A percentile compares a stretch with the other conserved stretches of the same genome.
Conservation (phyloP, 2,888 invertebrate genomes). For the Pterostichus madidus region DNA sequence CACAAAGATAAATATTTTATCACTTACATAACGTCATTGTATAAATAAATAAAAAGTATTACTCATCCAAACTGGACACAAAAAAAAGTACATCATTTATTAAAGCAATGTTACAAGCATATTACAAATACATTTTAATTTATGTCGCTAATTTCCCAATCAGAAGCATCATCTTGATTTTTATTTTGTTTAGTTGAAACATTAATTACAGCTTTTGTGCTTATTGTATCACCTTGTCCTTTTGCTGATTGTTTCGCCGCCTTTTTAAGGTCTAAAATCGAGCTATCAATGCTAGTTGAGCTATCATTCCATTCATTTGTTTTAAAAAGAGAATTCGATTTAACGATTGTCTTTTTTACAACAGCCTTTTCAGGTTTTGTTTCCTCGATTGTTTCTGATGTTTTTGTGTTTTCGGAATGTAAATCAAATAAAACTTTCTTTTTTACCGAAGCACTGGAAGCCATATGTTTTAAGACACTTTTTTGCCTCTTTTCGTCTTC, state of each 20-base stretch:
- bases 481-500: conserved; percentile 59
- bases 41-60: no score
- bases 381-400: conserved; percentile 19
- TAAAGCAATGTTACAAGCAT: conserved; percentile 21
- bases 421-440: conserved; percentile 72
- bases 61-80: no score
- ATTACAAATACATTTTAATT: conserved; percentile 35
- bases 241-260: conserved; percentile 30
- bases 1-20: background rate
- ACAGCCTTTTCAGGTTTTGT: background rate
- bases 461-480: conserved; percentile 68
- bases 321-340: conserved; percentile 49
- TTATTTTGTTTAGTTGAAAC: conserved; percentile 57
- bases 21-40: background rate
- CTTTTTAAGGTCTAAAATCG: conserved; percentile 68
- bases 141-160: conserved; percentile 68
- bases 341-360: conserved; percentile 47
- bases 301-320: conserved; percentile 41
- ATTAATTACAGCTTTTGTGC: conserved; percentile 60
- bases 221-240: conserved; percentile 47
- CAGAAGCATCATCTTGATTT: conserved; percentile 69
- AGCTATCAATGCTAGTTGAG: conserved; percentile 69
- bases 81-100: conserved; percentile 10
- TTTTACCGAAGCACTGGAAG: conserved; percentile 67
- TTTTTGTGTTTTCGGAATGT: conserved; percentile 58